Evolutionary conservation across 2,888 invertebrate genomes (phyloP), one percentile per base, ranked within the genome.

Genomic region (Sipunculus nudus): DNA sequence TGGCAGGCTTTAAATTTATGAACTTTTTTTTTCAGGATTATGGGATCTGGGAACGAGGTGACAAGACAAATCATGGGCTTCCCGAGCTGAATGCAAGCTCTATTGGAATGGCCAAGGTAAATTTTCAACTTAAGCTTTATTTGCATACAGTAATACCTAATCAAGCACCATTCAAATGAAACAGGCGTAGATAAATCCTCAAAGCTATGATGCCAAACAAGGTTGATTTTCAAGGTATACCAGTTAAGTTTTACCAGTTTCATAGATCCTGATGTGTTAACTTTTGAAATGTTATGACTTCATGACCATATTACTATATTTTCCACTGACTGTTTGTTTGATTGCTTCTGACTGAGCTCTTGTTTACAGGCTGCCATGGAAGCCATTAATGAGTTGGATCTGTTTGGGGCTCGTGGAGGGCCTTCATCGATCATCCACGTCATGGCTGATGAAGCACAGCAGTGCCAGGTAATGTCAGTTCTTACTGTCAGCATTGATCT

Each of bases 31-130:
- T 78, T 21, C 60, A 88, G 86, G 99, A 99, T 85, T 99, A 97
- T 87, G 99, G 99, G 35, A 92, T 99, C 67, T 99, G 99, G 99
- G 99, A 99, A 84, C 88, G 99, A 78, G 99, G 99, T 38, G 99
- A 99, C 82, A 99, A 99, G 86, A 98, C 98, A 19, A 99, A 99
- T 85, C 98, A 99, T 86, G 99, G 99, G 29, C 87, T 97, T 65
- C 96, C 97, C 1, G 99, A 99, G 85, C 87, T 99, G 5, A 99
- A 99, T 86, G 96, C 98, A 16, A 96, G 96, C 80, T 97, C 97
- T 16, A 97, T 99, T 83, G 99, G 99, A 47, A 97, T 99, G 96
- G 98, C 97, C 0, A 99, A 98, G 86, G 86, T 86, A 75, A 66
- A 53, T 25, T 2, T 32, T 8, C 2, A 31, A 35, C 23, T 13